Percentiles rank a stretch among this genome's conserved stretches.
Evolutionary conservation across 1,140 invertebrate genomes (phyloP).

Genomic region (Pogonomyrmex californicus): DNA sequence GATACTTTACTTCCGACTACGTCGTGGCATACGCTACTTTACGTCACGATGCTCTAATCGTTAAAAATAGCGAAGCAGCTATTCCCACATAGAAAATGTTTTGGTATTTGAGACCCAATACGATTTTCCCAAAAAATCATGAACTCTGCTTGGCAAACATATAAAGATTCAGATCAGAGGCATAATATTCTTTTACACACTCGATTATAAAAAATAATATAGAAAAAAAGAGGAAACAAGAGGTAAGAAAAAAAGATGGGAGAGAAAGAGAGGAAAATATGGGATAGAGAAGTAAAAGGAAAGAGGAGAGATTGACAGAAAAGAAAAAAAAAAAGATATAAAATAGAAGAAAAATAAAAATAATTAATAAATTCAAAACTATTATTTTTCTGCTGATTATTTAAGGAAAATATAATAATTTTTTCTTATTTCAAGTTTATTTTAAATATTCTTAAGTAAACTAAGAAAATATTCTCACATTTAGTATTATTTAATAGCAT

Average conservation of each 20-base stretch:
- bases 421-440: neutral
- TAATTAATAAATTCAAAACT: neutral
- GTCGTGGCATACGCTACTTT: neutral
- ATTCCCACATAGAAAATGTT: conserved; percentile 24
- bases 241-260: too few relatives aligned
- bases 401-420: neutral
- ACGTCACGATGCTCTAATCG: conserved; percentile 51
- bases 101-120: neutral
- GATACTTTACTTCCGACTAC: neutral
- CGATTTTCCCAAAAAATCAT: conserved; percentile 1
- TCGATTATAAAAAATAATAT: neutral
- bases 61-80: conserved; percentile 52
- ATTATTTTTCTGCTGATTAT: neutral
- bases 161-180: conserved; percentile 12
- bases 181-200: neutral
- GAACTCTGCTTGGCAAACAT: neutral
- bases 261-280: too few relatives aligned
- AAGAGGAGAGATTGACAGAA: too few relatives aligned
- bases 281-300: too few relatives aligned
- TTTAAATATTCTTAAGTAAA: neutral
- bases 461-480: neutral
- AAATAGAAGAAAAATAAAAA: neutral
- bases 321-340: neutral
- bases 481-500: neutral
- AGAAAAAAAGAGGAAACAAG: neutral